Percentiles rank a stretch among this genome's conserved stretches.
Evolutionary conservation across 2,113 vertebrate genomes (phyloP).

Genomic region (Phrynosoma blainvillii): DNA sequence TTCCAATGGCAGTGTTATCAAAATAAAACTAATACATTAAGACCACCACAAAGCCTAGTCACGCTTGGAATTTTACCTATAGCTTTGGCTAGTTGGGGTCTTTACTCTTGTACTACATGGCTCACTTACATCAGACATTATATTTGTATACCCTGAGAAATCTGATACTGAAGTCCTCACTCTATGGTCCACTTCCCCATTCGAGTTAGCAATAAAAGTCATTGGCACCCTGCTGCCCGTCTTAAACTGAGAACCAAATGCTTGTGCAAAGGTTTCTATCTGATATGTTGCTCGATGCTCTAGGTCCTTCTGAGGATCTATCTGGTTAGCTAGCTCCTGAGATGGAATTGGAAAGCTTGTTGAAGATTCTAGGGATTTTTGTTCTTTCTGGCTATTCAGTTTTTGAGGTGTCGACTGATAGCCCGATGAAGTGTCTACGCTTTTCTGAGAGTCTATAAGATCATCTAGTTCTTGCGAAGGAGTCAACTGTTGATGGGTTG

Average conservation of each 20-base stretch:
- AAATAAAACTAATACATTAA: constrained; percentile 88
- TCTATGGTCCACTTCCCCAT: constrained; percentile 92
- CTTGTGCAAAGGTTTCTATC: constrained; percentile 99
- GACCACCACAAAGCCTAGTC: constrained; percentile 80
- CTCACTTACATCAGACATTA: constrained; percentile 98
- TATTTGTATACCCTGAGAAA: constrained; percentile 99
- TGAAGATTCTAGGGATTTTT: constrained; percentile 86
- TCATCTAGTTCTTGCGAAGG: constrained; percentile 99
- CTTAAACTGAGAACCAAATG: constrained; percentile 99
- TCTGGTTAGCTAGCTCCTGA: constrained; percentile 88
- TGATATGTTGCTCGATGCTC: constrained; percentile 92
- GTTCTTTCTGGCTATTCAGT: constrained; percentile 90
- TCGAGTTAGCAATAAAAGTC: constrained; percentile 89
- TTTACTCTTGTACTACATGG: constrained; percentile 98
- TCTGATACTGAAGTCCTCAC: constrained; percentile 98
- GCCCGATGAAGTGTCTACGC: constrained; percentile 84
- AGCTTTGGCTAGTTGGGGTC: constrained; percentile 98
- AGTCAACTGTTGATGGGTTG: constrained; percentile 96
- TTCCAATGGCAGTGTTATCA: constrained; percentile 98
- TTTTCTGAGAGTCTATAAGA: constrained; percentile 94
- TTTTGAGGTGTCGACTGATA: constrained; percentile 93
- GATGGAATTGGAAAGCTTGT: constrained; percentile 89
- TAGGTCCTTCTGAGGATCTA: constrained; percentile 92
- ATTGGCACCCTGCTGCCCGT: constrained; percentile 95
- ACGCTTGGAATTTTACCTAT: constrained; percentile 92